Conservation (phyloP, 2,888 invertebrate genomes). For the Octonoba sinensis region DNA sequence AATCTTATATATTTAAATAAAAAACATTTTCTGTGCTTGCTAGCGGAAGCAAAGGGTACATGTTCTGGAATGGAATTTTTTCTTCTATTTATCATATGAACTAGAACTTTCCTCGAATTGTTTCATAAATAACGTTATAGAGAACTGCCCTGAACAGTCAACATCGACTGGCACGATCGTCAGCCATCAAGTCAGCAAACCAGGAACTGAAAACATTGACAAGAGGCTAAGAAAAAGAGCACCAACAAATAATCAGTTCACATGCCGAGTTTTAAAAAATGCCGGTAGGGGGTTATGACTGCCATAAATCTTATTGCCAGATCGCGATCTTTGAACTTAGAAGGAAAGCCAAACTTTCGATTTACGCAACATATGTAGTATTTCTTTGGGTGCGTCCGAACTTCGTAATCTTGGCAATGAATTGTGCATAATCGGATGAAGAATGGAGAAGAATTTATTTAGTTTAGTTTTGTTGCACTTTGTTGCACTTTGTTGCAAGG, state of each 20-base stretch:
- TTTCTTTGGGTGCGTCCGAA: conserved; percentile 4
- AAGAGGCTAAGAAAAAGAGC: neutral
- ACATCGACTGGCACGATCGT: conserved; percentile 9
- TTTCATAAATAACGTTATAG: conserved; percentile 24
- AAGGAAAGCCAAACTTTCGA: conserved; percentile 11
- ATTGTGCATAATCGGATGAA: no score
- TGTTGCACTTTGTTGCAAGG: no score
- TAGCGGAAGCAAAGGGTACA: no score
- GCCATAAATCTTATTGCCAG: conserved; percentile 35
- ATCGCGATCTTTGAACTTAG: conserved; percentile 40
- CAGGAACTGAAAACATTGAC: conserved; percentile 19
- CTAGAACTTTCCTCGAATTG: conserved; percentile 30
- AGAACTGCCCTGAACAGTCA: conserved; percentile 1
- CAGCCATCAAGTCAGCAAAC: conserved; percentile 8
- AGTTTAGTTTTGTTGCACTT: no score
- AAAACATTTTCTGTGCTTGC: neutral
- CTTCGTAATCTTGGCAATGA: neutral
- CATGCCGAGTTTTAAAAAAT: neutral
- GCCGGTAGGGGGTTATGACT: conserved; percentile 19
- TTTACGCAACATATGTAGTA: neutral
- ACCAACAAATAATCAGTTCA: neutral
- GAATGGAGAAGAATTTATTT: no score
- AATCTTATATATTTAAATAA: no score
- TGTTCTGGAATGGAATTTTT: conserved; percentile 1
- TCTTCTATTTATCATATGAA: conserved; percentile 26